Conservation (phyloP, 2,113 vertebrate species). For the Bufo gargarizans region DNA sequence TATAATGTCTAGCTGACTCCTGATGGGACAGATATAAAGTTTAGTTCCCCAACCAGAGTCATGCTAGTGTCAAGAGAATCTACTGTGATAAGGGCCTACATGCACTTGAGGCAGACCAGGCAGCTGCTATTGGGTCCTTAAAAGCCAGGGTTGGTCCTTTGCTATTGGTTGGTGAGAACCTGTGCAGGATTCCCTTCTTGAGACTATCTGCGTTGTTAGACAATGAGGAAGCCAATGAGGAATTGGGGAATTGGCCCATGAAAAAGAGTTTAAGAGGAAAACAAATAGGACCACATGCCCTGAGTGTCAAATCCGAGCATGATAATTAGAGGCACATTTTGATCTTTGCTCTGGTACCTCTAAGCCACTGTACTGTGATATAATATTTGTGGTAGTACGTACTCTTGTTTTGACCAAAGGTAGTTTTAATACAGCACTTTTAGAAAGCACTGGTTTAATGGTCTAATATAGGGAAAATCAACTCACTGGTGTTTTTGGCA, state of each 20-base stretch:
- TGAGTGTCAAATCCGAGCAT: too few species aligned
- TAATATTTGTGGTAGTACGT: neutral
- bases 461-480: neutral
- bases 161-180: neutral
- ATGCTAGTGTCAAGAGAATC: neutral
- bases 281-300: neutral
- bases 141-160: neutral
- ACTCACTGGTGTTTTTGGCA: neutral
- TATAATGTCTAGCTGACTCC: too few species aligned
- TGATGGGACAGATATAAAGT: neutral
- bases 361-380: neutral
- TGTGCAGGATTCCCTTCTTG: too few species aligned
- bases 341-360: neutral
- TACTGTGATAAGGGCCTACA: neutral
- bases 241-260: neutral
- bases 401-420: neutral
- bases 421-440: neutral
- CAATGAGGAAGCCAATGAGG: neutral
- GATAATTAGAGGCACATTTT: neutral
- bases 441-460: neutral
- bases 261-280: neutral
- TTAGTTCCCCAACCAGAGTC: neutral
- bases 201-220: neutral
- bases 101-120: neutral
- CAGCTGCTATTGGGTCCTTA: neutral